phyloP scores from a whole-genome alignment of 1,140 invertebrate species.

The Pissodes strobi region DNA sequence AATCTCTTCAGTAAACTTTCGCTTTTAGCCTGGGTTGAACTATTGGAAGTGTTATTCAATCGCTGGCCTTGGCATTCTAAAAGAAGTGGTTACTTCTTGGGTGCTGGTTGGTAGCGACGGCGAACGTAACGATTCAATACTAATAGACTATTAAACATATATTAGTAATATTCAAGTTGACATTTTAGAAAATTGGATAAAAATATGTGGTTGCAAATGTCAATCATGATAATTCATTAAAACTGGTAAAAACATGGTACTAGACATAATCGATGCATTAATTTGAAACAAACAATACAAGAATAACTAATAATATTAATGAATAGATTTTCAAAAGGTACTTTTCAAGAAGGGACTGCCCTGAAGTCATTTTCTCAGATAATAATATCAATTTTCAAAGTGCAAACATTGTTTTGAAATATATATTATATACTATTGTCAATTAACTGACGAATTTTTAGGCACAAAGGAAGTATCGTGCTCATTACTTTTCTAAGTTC shows the following conservation, averaged over 20 bases:
- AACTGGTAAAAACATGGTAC: background rate
- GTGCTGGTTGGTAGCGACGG: background rate
- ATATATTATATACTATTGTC: no score
- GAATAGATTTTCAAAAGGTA: no score
- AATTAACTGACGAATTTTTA: no score
- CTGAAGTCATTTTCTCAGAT: no score
- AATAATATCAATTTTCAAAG: no score
- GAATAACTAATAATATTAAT: no score
- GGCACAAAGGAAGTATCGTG: no score
- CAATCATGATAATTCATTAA: background rate
- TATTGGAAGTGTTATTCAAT: conserved; percentile 6
- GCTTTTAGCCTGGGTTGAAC: conserved; percentile 1
- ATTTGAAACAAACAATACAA: no score
- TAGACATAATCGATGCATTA: background rate
- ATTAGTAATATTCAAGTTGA: background rate
- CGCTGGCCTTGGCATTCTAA: conserved; percentile 1
- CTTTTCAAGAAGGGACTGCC: no score
- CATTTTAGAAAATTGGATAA: background rate
- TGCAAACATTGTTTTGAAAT: no score
- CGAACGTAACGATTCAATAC: background rate
- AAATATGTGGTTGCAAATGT: no score
- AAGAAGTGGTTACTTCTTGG: conserved; percentile 5
- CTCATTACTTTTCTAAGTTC: no score
- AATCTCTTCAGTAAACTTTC: background rate
- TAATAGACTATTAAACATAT: background rate